Percentiles rank a stretch among this genome's conserved stretches.
phyloP scores from a whole-genome alignment of 1,140 invertebrate genomes.

The Aradophagus sp. region DNA sequence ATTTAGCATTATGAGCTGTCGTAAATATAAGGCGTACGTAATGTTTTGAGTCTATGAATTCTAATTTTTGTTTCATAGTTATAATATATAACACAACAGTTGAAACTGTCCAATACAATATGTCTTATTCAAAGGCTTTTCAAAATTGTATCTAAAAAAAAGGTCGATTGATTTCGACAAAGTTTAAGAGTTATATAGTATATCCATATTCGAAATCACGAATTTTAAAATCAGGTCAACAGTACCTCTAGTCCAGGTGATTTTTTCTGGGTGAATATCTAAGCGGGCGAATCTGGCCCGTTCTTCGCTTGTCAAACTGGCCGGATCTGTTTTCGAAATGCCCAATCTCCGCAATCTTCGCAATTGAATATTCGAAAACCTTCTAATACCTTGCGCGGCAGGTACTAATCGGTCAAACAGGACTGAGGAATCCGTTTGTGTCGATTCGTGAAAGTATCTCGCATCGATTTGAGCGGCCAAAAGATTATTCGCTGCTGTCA shows the following conservation, averaged over 20 bases:
- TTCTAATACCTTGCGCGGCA: slow-evolving; percentile 81
- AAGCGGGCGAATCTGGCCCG: slow-evolving; percentile 87
- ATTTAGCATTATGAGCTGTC: too few relatives aligned
- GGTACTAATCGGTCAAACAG: slow-evolving; percentile 92
- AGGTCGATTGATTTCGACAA: too few relatives aligned
- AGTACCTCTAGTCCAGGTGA: slow-evolving; percentile 94
- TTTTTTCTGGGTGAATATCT: slow-evolving; percentile 92
- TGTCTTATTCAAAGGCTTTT: too few relatives aligned
- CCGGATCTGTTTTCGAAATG: slow-evolving; percentile 92
- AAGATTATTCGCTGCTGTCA: slow-evolving; percentile 97
- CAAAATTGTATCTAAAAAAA: too few relatives aligned
- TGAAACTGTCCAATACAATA: too few relatives aligned
- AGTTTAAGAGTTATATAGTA: too few relatives aligned
- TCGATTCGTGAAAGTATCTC: slow-evolving; percentile 96
- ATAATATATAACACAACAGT: too few relatives aligned
- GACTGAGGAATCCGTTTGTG: slow-evolving; percentile 86
- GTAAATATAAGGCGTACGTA: too few relatives aligned
- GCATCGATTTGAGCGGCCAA: slow-evolving; percentile 95
- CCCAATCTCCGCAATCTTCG: slow-evolving; percentile 86
- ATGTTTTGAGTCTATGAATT: too few relatives aligned
- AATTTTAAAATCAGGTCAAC: slow-evolving; percentile 19
- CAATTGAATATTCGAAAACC: slow-evolving; percentile 90
- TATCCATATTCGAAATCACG: too few relatives aligned
- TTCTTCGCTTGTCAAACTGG: slow-evolving; percentile 87
- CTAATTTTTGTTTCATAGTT: too few relatives aligned